Evolutionary conservation across 2,797 vertebrate species (phyloP), one percentile per base, ranked within the genome.

Genomic region (Eutrigla gurnardus): DNA sequence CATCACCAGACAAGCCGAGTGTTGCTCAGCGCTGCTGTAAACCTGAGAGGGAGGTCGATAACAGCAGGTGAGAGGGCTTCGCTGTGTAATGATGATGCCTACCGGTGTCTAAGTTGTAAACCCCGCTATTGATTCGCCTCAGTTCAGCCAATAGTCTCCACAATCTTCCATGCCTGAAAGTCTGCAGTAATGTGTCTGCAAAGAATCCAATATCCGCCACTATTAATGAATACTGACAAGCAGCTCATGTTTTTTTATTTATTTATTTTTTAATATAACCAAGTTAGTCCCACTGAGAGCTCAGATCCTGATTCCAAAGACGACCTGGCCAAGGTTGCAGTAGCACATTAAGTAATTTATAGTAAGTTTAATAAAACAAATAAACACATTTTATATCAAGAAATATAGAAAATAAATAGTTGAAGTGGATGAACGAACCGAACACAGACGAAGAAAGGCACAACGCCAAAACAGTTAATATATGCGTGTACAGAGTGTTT

Each of bases 41-140:
- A 90, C 80, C 85, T 65, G 82, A 84, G 85, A 78, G 76, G 75
- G 79, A 67, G 86, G 90, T 93, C 89, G 87, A 93, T 90, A 91
- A 87, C 75, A 77, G 91, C 92, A 93, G 93, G 92, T 93, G 94
- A 93, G 91, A 93, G 90, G 89, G 84, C 86, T 88, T 88, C 61
- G 50, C 84, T 78, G 85, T 91, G 88, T 92, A 91, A 92, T 89
- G 91, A 93, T 90, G 91, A 94, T 89, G 91, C 84, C 87, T 92
- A 91, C 91, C 89, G 79, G 87, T 89, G 93, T 92, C 91, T 87
- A 91, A 90, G 89, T 91, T 93, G 93, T 93, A 93, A 93, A 93
- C 88, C 86, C 84, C 61, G 75, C 78, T 91, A 95, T 94, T 91
- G 93, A 95, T 94, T 90, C 78, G 84, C 79, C 78, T 84, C 84